Percentiles rank a stretch among this genome's conserved stretches.
Evolutionary conservation across 2,113 vertebrate genomes (phyloP).

Genomic region (Crotalus horridus): DNA sequence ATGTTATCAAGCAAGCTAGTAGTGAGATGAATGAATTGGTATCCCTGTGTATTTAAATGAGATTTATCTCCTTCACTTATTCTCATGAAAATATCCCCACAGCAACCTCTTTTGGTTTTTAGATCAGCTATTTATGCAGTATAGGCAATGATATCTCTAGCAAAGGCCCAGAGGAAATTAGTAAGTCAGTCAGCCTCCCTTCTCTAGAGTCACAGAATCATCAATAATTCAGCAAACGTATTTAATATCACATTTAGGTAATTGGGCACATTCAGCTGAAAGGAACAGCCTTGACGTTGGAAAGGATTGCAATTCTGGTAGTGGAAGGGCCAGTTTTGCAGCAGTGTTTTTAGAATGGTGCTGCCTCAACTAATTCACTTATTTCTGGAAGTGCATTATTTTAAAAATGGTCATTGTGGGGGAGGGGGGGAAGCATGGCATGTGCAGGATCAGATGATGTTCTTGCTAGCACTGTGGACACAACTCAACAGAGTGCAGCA

Average conservation of each 20-base stretch:
- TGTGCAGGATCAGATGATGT: background rate
- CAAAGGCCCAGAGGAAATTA: constrained; percentile 3
- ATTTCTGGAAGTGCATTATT: background rate
- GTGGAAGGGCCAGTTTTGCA: background rate
- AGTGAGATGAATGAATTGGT: background rate
- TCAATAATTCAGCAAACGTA: constrained; percentile 9
- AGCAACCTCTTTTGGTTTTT: constrained; percentile 12
- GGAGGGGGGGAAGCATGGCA: background rate
- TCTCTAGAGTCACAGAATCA: background rate
- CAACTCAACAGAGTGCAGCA: background rate
- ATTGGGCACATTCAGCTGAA: constrained; percentile 1
- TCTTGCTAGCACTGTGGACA: background rate
- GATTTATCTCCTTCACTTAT: background rate
- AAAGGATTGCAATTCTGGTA: background rate
- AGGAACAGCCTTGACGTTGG: constrained; percentile 18
- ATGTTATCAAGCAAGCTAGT: background rate
- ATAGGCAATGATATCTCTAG: constrained; percentile 1
- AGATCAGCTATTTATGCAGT: constrained; percentile 6
- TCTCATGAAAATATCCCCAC: constrained; percentile 1
- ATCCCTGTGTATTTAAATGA: background rate
- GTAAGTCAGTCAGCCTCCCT: constrained; percentile 1
- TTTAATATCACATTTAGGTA: background rate
- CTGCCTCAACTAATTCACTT: background rate
- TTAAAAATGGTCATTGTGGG: background rate
- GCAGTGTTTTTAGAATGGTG: background rate